Evolutionary conservation across 2,888 invertebrate species (phyloP).

Genomic region (Callyntrura guangdongensis): DNA sequence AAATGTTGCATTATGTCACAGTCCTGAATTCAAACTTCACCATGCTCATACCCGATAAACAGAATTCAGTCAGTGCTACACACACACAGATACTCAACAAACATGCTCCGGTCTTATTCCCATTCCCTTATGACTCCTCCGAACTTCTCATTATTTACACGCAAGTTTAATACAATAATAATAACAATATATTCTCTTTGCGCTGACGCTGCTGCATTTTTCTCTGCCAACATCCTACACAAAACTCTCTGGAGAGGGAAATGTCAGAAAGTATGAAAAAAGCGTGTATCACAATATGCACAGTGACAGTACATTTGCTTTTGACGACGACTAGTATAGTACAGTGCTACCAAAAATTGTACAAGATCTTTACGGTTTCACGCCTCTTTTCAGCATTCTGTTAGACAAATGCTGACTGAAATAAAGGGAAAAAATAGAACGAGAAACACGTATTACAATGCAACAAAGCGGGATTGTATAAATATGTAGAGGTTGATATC

Average conservation of each 20-base stretch:
- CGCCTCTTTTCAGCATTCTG: background rate
- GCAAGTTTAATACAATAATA: slow-evolving; percentile 21
- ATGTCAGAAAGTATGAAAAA: slow-evolving; percentile 17
- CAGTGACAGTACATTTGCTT: background rate
- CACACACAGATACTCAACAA: background rate
- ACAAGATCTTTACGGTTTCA: background rate
- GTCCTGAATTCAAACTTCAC: background rate
- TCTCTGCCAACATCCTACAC: background rate
- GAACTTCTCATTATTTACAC: background rate
- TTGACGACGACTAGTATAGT: no score
- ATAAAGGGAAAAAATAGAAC: background rate
- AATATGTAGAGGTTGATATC: background rate
- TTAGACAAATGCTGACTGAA: slow-evolving; percentile 1
- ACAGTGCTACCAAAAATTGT: background rate
- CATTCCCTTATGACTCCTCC: slow-evolving; percentile 7
- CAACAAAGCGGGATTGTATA: background rate
- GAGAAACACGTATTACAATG: background rate
- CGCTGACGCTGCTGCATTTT: background rate
- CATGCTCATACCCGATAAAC: background rate
- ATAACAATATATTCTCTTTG: slow-evolving; percentile 1
- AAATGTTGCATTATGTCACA: background rate
- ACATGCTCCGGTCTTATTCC: background rate
- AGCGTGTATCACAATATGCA: background rate
- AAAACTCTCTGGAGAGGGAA: background rate
- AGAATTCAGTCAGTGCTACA: background rate